Evolutionary conservation across 2,888 invertebrate genomes (phyloP), one percentile per base, ranked within the genome.

Genomic region (Phoronis australis): DNA sequence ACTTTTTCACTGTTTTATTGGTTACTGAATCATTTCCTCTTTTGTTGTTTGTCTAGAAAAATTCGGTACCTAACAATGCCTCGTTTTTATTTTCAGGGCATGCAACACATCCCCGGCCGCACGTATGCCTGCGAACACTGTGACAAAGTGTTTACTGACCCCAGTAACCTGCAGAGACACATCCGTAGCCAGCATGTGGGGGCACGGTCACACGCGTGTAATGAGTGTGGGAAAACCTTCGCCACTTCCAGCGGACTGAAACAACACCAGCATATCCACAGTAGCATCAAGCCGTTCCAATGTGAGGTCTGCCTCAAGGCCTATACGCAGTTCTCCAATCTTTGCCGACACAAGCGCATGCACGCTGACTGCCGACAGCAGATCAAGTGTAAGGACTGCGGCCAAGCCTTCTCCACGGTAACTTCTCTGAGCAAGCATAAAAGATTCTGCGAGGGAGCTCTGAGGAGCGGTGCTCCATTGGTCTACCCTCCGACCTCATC

Each of bases 301-400:
- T 94, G 93, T 80, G 90, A 76, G 62, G 69, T 75, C 40, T 99
- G 99, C 81, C 87, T 88, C 74, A 99, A 99, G 83, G 87, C 75
- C 1, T 99, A 99, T 81, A 99, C 99, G 2, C 99, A 99, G 80
- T 99, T 99, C 79, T 97, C 96, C 37, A 99, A 99, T 78, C 83
- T 99, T 70, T 99, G 99, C 75, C 88, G 99, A n/a, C 99, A 99
- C 81, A 95, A 93, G 75, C 90, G 97, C 50, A 96, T 97, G 93
- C 99, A 99, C 82, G 87, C 88, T 47, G 89, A 91, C 73, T 97
- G 96, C 77, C 87, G 93, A 66, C 88, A 88, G 79, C 87, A 75
- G 62, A 90, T 91, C 71, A 93, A 92, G 81, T 97, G 96, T 80
- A 85, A 83, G 68, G 93, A 94, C 83, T 97, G 96, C 74, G 87